These are phyloP conservation scores for Ctena decussata DNA, from an alignment of 2,888 invertebrate genomes.

Conservation along the genomic window DNA sequence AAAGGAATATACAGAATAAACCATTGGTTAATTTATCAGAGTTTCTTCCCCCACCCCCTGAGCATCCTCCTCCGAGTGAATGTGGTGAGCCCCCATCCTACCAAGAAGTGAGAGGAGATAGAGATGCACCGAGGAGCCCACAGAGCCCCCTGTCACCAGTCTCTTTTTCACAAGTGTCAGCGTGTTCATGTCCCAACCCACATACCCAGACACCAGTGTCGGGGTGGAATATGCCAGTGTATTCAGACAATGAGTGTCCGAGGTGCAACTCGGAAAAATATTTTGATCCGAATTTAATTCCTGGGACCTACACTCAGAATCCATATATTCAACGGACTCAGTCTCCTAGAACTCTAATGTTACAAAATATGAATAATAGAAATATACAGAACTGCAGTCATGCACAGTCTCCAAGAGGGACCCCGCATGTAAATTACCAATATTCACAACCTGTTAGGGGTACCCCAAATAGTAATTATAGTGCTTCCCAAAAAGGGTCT, in stretches of 20 bases:
- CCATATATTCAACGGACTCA: conserved; percentile 71
- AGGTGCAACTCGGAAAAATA: conserved; percentile 73
- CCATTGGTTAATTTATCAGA: conserved; percentile 85
- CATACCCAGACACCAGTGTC: conserved; percentile 75
- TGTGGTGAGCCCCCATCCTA: conserved; percentile 73
- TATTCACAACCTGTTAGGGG: conserved; percentile 59
- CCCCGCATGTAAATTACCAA: conserved; percentile 58
- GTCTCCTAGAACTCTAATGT: conserved; percentile 57
- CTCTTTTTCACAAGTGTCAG: conserved; percentile 79
- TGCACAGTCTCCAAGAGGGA: conserved; percentile 56
- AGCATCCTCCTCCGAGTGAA: conserved; percentile 86
- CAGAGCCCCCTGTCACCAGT: conserved; percentile 81
- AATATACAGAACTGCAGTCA: conserved; percentile 34
- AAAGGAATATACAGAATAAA: conserved; percentile 72
- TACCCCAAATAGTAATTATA: conserved; percentile 19
- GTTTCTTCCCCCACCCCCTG: conserved; percentile 87
- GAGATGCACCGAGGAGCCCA: conserved; percentile 56
- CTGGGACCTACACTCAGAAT: conserved; percentile 74
- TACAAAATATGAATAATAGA: conserved; percentile 50
- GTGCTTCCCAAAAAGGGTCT: conserved; percentile 3
- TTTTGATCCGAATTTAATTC: conserved; percentile 55
- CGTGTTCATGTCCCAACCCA: conserved; percentile 82
- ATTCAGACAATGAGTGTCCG: conserved; percentile 80
- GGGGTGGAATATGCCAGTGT: conserved; percentile 75
- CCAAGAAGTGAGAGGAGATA: conserved; percentile 60